Base-by-base conservation (phyloP, 2,888 invertebrate genomes). In the Pyrgus malvae region DNA sequence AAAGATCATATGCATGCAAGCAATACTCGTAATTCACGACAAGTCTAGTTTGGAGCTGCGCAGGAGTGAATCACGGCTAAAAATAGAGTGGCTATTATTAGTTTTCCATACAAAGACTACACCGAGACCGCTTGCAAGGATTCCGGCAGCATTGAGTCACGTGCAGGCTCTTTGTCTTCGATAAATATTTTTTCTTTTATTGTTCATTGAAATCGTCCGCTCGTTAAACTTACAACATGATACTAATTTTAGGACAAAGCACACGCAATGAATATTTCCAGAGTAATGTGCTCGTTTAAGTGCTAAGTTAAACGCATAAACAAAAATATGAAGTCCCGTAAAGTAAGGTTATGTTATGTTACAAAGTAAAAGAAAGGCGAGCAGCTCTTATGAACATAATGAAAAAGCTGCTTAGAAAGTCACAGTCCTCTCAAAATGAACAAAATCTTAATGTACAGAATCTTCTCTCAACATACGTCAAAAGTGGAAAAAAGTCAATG, bases 21-120 rank as follows among this genome's bases (percentile, higher is more conserved):
- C n/a, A n/a, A n/a, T n/a, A n/a, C n/a, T n/a, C n/a, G n/a, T 76
- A 76, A 70, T 67, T 75, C 62, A 74, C 62, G 70, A 67, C 68
- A 72, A 41, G 70, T 60, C 60, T 68, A 68, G 64, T 60, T 70
- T 64, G 60, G 61, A 65, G 67, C 74, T 73, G 78, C 78, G 80
- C 76, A 78, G 72, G 77, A 78, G 77, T 84, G 84, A 84, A 65
- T 85, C 85, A 85, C 73, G 57, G 40, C 69, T 82, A 83, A 72
- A 77, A 80, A 79, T 83, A 83, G 68, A 33, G 44, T 49, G 48
- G 61, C 72, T 81, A 84, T 82, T 81, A 78, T 82, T 83, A 84
- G 79, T 73, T 67, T 68, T 69, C 76, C 76, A 76, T 81, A 84
- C 82, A 83, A 81, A 83, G 79, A 65, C 60, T 68, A 69, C 54